Conservation (phyloP, 2,113 vertebrate species). For the Sphyrna mokarran region DNA sequence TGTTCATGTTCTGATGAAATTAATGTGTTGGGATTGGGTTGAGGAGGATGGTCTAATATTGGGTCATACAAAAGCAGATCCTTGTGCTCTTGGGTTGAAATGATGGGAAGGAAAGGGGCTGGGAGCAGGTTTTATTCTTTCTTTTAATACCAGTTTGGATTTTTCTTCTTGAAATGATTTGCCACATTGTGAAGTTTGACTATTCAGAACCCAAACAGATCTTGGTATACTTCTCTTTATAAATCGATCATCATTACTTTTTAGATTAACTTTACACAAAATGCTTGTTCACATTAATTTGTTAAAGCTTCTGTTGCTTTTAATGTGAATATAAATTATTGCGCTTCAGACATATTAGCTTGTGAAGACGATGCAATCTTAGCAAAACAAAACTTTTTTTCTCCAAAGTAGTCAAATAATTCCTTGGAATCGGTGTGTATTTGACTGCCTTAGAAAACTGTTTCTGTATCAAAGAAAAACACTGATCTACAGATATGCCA, state of each 20-base stretch:
- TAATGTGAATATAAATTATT: not conserved
- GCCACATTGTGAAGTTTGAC: not conserved
- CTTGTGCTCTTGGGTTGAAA: not conserved
- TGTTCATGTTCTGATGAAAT: not conserved
- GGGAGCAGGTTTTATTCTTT: conserved; percentile 35
- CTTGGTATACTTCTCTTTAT: not conserved
- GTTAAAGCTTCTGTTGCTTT: not conserved
- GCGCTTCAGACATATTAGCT: not conserved
- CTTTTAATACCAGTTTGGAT: not conserved
- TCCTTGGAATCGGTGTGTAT: not conserved
- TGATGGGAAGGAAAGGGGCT: not conserved
- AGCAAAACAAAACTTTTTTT: not conserved
- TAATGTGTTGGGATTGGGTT: accelerated
- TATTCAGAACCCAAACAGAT: not conserved
- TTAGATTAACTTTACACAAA: not conserved
- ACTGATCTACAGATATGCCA: conserved; percentile 38
- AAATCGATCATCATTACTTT: not conserved
- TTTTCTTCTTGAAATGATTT: not conserved
- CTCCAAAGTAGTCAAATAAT: not conserved
- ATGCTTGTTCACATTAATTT: not conserved
- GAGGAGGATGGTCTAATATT: not conserved
- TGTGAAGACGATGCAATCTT: not conserved
- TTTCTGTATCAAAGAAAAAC: conserved; percentile 40
- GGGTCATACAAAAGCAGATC: not conserved
- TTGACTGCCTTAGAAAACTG: conserved; percentile 15